Evolutionary conservation across 2,888 invertebrate genomes (phyloP).

Genomic region (Microctonus aethiopoides): DNA sequence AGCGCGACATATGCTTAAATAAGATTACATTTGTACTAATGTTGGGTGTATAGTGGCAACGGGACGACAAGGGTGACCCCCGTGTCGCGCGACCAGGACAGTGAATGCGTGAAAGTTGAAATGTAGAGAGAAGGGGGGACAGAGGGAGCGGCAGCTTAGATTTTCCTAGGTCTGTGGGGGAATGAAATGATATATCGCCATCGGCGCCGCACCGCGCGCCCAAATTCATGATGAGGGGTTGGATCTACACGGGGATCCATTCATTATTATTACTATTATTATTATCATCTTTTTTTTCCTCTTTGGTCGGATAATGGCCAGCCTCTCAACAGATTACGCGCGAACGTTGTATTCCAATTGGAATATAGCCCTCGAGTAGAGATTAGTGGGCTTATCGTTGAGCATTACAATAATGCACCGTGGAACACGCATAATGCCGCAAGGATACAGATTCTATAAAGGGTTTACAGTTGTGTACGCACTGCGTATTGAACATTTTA

Average conservation of each 20-base stretch:
- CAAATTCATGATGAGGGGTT: slow-evolving; percentile 10
- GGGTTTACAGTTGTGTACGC: slow-evolving; percentile 3
- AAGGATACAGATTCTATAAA: slow-evolving; percentile 12
- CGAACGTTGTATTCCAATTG: slow-evolving; percentile 52
- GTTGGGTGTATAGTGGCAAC: slow-evolving; percentile 29
- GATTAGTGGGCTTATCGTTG: slow-evolving; percentile 63
- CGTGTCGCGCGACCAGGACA: slow-evolving; percentile 40
- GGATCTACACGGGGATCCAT: slow-evolving; percentile 13
- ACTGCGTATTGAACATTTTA: slow-evolving; percentile 12
- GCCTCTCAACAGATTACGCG: slow-evolving; percentile 62
- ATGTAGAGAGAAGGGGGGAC: slow-evolving; percentile 18
- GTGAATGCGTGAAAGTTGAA: slow-evolving; percentile 22
- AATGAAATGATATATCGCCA: slow-evolving; percentile 37
- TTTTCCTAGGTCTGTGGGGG: slow-evolving; percentile 19
- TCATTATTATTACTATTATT: slow-evolving; percentile 26
- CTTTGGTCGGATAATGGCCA: slow-evolving; percentile 55
- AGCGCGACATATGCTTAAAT: slow-evolving; percentile 65
- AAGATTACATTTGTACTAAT: slow-evolving; percentile 66
- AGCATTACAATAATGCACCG: slow-evolving; percentile 57
- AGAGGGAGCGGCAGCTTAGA: slow-evolving; percentile 23
- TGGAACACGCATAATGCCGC: slow-evolving; percentile 48
- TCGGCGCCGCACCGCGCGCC: slow-evolving; percentile 22
- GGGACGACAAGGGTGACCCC: slow-evolving; percentile 26
- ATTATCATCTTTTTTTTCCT: slow-evolving; percentile 40
- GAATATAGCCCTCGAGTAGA: slow-evolving; percentile 53